Conservation (phyloP, 2,888 invertebrate species). For the Dryobotodes eremita region DNA sequence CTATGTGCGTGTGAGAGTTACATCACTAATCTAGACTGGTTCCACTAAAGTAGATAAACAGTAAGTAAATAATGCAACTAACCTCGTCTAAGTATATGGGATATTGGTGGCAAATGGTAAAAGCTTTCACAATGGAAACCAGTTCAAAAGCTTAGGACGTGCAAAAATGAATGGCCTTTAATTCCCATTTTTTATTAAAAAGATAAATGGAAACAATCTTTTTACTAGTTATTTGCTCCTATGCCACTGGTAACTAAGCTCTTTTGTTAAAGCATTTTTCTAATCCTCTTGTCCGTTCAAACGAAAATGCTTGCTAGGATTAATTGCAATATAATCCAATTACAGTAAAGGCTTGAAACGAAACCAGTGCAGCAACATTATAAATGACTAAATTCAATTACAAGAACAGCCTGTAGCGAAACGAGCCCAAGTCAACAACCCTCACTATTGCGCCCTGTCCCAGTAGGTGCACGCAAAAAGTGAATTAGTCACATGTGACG, state of each 20-base stretch:
- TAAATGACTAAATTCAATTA: conserved; percentile 25
- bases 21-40: not conserved
- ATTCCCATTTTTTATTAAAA: conserved; percentile 22
- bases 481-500: conserved; percentile 43
- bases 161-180: not conserved
- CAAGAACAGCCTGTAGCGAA: not conserved
- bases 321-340: conserved; percentile 14
- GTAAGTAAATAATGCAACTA: not conserved
- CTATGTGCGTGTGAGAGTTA: not conserved
- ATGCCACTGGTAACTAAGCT: not conserved
- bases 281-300: not conserved
- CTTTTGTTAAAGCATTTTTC: conserved; percentile 5
- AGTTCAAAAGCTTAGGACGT: not conserved
- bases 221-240: not conserved
- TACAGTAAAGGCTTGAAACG: not conserved
- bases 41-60: not conserved
- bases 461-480: conserved; percentile 52
- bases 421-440: conserved; percentile 14
- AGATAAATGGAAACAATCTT: conserved; percentile 16
- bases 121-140: not conserved
- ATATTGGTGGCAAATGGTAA: not conserved
- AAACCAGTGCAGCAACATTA: conserved; percentile 24
- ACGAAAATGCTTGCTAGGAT: not conserved
- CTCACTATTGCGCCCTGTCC: not conserved
- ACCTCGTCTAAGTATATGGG: too few relatives aligned